phyloP scores from a whole-genome alignment of 2,797 vertebrate species.

The Phaenicophaeus curvirostris region DNA sequence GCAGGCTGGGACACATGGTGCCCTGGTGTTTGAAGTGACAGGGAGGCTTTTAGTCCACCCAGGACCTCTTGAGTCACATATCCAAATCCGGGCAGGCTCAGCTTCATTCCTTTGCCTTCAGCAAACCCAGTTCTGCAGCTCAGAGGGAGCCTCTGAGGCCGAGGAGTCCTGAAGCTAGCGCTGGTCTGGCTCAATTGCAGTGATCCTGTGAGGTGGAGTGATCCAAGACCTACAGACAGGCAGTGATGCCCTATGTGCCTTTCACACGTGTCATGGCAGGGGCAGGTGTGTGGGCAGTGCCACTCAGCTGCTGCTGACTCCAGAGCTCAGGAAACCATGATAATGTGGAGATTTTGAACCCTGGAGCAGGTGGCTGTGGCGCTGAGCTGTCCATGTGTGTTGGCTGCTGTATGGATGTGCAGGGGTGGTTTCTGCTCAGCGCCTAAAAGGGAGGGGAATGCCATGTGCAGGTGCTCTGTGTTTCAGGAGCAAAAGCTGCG shows the following conservation, averaged over 20 bases:
- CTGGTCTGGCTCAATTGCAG: neutral
- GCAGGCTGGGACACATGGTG: neutral
- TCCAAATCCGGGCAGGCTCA: neutral
- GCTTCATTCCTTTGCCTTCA: neutral
- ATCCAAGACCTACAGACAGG: neutral
- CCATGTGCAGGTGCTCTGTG: neutral
- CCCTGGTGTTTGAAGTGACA: neutral
- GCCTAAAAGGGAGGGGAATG: neutral
- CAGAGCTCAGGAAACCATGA: neutral
- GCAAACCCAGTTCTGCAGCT: neutral
- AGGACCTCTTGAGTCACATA: accelerated
- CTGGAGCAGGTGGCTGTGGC: neutral
- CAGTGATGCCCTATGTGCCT: accelerated
- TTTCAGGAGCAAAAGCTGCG: neutral
- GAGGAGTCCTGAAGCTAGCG: neutral
- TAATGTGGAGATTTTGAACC: neutral
- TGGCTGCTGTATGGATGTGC: neutral
- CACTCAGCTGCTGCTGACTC: neutral
- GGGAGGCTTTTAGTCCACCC: neutral
- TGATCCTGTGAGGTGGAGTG: neutral
- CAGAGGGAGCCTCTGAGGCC: neutral
- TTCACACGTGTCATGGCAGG: accelerated
- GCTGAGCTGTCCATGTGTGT: neutral
- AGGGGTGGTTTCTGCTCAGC: neutral
- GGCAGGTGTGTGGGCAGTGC: neutral